phyloP scores from a whole-genome alignment of 2,113 vertebrate species.

The Hassar affinis region DNA sequence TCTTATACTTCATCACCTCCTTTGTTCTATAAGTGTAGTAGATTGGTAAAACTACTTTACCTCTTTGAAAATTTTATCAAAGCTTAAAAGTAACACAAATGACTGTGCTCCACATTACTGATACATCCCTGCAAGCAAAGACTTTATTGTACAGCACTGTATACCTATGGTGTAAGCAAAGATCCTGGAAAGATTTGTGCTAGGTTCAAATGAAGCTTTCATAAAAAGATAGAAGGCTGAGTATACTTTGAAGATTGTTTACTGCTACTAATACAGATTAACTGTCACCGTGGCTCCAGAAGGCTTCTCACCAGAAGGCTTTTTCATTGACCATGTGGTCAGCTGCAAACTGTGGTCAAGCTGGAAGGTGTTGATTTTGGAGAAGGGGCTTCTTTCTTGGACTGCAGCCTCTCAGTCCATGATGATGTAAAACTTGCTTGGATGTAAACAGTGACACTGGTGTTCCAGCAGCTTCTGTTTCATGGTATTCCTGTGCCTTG shows the following conservation, averaged over 20 bases:
- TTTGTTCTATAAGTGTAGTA: background rate
- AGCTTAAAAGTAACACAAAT: background rate
- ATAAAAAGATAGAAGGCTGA: background rate
- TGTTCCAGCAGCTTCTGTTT: too few species aligned
- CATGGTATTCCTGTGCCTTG: too few species aligned
- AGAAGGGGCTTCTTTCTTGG: too few species aligned
- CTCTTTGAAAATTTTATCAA: background rate
- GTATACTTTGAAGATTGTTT: background rate
- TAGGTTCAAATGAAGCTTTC: background rate
- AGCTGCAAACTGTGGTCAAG: too few species aligned
- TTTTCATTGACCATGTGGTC: too few species aligned
- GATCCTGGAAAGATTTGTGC: background rate
- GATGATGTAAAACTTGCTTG: too few species aligned
- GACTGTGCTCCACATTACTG: background rate
- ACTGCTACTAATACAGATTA: background rate
- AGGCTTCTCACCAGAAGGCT: too few species aligned
- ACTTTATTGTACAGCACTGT: background rate
- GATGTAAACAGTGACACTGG: too few species aligned
- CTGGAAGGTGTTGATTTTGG: too few species aligned
- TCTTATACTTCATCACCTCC: background rate
- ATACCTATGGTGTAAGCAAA: background rate
- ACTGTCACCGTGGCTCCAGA: too few species aligned
- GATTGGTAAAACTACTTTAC: too few species aligned
- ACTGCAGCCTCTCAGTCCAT: too few species aligned
- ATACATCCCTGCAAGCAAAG: background rate